Percentiles rank a stretch among this genome's conserved stretches.
phyloP scores from a whole-genome alignment of 2,888 invertebrate species.

The Ypsolopha sequella region DNA sequence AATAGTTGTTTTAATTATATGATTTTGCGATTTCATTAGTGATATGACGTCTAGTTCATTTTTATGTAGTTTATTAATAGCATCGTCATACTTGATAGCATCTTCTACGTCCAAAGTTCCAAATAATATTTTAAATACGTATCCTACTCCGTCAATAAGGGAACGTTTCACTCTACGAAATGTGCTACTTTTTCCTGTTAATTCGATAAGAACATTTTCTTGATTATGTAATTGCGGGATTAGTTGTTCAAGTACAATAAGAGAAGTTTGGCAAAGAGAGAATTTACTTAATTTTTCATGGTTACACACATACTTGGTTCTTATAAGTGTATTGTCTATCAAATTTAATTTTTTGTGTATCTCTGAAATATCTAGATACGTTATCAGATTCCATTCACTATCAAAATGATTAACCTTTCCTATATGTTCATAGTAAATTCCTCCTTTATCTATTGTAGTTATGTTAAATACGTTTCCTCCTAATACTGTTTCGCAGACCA shows the following conservation, averaged over 20 bases:
- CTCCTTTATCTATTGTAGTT: slow-evolving; percentile 10
- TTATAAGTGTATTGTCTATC: too few relatives aligned
- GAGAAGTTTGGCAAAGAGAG: too few relatives aligned
- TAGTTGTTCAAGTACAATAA: too few relatives aligned
- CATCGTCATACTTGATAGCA: slow-evolving; percentile 12
- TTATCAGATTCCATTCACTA: slow-evolving; percentile 14
- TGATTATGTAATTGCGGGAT: slow-evolving; percentile 9
- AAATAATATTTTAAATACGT: slow-evolving; percentile 13
- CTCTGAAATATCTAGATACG: slow-evolving; percentile 2
- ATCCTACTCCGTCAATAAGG: slow-evolving; percentile 13
- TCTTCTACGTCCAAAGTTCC: slow-evolving; percentile 13
- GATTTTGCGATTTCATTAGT: too few relatives aligned
- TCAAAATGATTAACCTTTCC: slow-evolving; percentile 14
- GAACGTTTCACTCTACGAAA: slow-evolving; percentile 10
- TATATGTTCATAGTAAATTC: slow-evolving; percentile 12
- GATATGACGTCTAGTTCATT: too few relatives aligned
- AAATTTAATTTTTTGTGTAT: too few relatives aligned
- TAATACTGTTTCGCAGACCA: slow-evolving; percentile 4
- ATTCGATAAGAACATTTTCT: slow-evolving; percentile 11
- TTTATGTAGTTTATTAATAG: slow-evolving; percentile 7
- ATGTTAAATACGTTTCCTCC: slow-evolving; percentile 6
- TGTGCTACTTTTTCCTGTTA: slow-evolving; percentile 7
- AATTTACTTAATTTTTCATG: too few relatives aligned
- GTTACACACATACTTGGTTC: too few relatives aligned
- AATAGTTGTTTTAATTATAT: too few relatives aligned